Evolutionary conservation across 2,888 invertebrate genomes (phyloP).

Genomic region (Leptarthrus brevirostris): DNA sequence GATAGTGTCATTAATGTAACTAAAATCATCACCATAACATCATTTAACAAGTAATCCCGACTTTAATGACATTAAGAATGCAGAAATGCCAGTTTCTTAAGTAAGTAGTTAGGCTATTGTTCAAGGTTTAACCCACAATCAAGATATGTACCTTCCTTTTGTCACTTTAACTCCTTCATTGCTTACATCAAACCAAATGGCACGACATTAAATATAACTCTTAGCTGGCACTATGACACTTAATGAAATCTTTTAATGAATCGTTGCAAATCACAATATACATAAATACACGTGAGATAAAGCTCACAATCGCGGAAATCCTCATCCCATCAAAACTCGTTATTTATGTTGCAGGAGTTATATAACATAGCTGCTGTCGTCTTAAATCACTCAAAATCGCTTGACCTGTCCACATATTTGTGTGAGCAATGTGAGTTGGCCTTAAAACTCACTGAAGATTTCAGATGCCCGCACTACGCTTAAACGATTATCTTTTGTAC

Average conservation of each 20-base stretch:
- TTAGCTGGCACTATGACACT: not conserved
- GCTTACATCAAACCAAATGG: no score
- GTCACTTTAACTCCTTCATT: no score
- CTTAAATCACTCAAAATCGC: constrained; percentile 15
- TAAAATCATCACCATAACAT: no score
- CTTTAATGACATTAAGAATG: no score
- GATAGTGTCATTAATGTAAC: no score
- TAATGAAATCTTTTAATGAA: not conserved
- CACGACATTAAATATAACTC: no score
- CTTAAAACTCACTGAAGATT: not conserved
- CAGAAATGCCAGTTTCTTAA: no score
- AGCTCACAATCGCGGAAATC: not conserved
- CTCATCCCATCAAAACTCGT: not conserved
- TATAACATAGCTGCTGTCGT: constrained; percentile 2
- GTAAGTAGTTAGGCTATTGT: no score
- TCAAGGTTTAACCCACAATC: no score
- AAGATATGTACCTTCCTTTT: no score
- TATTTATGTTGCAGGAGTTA: constrained; percentile 26
- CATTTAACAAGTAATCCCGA: no score
- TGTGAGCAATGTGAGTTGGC: not conserved
- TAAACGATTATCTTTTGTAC: no score
- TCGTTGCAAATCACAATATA: not conserved
- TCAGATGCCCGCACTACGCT: not conserved
- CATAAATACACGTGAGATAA: not conserved
- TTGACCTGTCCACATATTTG: constrained; percentile 10